Evolutionary conservation across 2,113 vertebrate genomes (phyloP).

Genomic region (Phaetusa simplex): DNA sequence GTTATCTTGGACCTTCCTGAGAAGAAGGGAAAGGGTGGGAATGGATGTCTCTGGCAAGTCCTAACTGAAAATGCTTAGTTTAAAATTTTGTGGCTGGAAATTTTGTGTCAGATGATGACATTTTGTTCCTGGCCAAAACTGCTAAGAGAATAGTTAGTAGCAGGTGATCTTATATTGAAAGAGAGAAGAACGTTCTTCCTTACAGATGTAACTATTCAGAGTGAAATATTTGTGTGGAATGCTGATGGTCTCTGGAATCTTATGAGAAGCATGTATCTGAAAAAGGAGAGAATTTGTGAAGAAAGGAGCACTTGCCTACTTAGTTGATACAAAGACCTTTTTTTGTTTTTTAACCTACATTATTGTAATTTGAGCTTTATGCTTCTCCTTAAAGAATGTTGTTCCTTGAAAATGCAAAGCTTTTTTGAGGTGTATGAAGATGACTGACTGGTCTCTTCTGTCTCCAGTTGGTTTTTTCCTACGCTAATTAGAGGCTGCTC

Average conservation of each 20-base stretch:
- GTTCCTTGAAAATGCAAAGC: neutral
- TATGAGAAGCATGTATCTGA: neutral
- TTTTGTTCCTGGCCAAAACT: neutral
- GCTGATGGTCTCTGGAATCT: neutral
- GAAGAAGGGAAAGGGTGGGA: neutral
- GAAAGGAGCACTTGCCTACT: neutral
- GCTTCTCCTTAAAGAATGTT: neutral
- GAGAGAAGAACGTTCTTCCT: neutral
- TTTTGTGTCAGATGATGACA: neutral
- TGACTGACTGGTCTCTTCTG: neutral
- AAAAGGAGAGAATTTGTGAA: neutral
- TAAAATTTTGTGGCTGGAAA: neutral
- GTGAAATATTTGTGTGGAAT: neutral
- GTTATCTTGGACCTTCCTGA: neutral
- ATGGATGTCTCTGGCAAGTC: neutral
- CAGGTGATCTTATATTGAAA: neutral
- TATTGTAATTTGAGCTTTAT: neutral
- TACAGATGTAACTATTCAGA: neutral
- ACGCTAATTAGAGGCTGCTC: neutral
- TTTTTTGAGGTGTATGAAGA: neutral
- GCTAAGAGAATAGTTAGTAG: neutral
- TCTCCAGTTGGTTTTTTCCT: neutral
- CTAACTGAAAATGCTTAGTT: neutral
- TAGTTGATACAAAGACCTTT: neutral
- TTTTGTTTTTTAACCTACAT: neutral